Evolutionary conservation across 2,888 invertebrate species (phyloP).

Genomic region (Frankliniella intonsa): DNA sequence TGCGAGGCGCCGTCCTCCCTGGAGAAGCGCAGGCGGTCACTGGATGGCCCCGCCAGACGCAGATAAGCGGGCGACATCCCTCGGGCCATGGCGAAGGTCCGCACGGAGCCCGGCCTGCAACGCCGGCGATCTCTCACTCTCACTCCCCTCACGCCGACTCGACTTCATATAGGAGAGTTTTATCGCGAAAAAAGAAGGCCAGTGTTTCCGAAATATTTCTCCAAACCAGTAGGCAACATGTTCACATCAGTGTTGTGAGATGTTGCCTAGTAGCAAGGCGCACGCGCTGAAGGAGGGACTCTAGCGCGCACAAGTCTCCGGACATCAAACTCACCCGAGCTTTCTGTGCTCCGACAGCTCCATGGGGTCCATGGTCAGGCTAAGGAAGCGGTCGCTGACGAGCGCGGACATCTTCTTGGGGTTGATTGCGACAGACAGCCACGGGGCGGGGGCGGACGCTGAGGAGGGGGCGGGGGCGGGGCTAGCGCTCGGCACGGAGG

Average conservation of each 20-base stretch:
- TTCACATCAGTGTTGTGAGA: no score
- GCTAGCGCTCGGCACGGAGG: neutral
- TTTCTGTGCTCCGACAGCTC: slow-evolving; percentile 5
- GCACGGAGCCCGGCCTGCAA: slow-evolving; percentile 27
- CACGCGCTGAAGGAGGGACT: no score
- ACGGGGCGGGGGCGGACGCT: neutral
- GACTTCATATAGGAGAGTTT: no score
- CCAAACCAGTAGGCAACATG: no score
- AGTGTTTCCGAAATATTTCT: no score
- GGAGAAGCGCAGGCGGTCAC: slow-evolving; percentile 12
- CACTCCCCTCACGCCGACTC: neutral
- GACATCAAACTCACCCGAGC: neutral
- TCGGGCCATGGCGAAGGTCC: slow-evolving; percentile 25
- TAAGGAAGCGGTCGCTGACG: neutral
- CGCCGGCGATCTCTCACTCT: neutral
- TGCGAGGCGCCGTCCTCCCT: neutral
- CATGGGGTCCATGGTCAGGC: slow-evolving; percentile 6
- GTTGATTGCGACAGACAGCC: neutral
- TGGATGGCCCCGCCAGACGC: slow-evolving; percentile 24
- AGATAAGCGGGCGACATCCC: slow-evolving; percentile 30
- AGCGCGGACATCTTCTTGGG: slow-evolving; percentile 12
- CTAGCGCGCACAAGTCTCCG: no score
- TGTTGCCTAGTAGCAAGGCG: no score
- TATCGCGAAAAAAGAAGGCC: no score
- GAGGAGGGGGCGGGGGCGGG: neutral